Evolutionary conservation across 2,797 vertebrate genomes (phyloP).

Genomic region (Eulemur albifrons): DNA sequence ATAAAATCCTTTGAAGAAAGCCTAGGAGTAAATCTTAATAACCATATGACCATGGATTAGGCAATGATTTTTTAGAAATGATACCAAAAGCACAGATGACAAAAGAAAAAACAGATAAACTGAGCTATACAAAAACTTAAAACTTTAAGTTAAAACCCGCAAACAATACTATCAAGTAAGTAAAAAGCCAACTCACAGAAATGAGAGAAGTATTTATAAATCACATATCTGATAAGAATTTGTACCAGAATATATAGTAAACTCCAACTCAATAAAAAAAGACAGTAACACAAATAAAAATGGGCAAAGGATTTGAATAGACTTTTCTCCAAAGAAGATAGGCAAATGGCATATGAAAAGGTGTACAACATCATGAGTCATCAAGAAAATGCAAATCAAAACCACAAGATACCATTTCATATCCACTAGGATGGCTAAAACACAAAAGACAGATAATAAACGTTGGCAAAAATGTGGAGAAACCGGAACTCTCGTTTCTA

Average conservation of each 20-base stretch:
- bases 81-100: background rate
- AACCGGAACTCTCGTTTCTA: background rate
- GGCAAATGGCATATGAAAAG: background rate
- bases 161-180: background rate
- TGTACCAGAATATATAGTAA: background rate
- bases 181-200: background rate
- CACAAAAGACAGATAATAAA: background rate
- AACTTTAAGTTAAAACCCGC: background rate
- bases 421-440: background rate
- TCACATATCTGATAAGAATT: background rate
- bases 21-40: background rate
- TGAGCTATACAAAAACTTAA: background rate
- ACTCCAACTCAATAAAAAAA: background rate
- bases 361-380: background rate
- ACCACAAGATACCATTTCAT: background rate
- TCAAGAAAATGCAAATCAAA: conserved; percentile 1
- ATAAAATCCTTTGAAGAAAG: background rate
- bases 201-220: background rate
- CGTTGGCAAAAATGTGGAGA: background rate
- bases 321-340: background rate
- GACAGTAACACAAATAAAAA: background rate
- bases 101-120: background rate
- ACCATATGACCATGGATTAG: background rate
- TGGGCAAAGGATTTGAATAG: background rate
- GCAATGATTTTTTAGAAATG: background rate